Evolutionary conservation across 1,140 invertebrate genomes (phyloP).

Genomic region (Diuraphis noxia): DNA sequence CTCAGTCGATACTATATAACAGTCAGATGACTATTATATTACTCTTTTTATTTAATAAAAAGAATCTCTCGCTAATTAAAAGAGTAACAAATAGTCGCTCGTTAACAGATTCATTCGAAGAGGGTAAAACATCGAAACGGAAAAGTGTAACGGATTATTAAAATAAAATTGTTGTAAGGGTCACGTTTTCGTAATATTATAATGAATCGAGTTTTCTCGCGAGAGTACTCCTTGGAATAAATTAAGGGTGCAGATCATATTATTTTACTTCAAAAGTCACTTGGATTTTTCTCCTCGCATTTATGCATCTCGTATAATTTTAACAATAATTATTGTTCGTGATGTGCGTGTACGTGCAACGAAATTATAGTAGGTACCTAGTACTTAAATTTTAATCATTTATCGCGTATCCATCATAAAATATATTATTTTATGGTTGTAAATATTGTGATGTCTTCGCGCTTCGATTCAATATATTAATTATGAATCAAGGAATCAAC

Average conservation of each 20-base stretch:
- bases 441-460: not conserved
- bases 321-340: slow-evolving; percentile 8
- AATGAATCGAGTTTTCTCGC: slow-evolving; percentile 27
- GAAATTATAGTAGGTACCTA: not conserved
- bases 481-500: too few species aligned
- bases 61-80: slow-evolving; percentile 50
- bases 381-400: not conserved
- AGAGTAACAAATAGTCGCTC: slow-evolving; percentile 54
- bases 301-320: not conserved
- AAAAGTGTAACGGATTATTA: slow-evolving; percentile 50
- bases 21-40: slow-evolving; percentile 46
- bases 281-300: not conserved
- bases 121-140: slow-evolving; percentile 44
- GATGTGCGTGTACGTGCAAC: not conserved
- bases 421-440: not conserved
- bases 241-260: slow-evolving; percentile 32
- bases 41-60: slow-evolving; percentile 52
- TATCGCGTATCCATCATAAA: not conserved
- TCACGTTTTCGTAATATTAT: slow-evolving; percentile 43
- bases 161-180: slow-evolving; percentile 40
- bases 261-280: slow-evolving; percentile 38
- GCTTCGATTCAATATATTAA: not conserved
- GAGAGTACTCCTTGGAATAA: slow-evolving; percentile 8
- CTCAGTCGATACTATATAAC: slow-evolving; percentile 27
- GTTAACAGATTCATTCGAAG: slow-evolving; percentile 27